A percentile compares a stretch with the other conserved stretches of the same genome.
Evolutionary conservation across 2,888 invertebrate species (phyloP).

Genomic region (Cancer borealis): DNA sequence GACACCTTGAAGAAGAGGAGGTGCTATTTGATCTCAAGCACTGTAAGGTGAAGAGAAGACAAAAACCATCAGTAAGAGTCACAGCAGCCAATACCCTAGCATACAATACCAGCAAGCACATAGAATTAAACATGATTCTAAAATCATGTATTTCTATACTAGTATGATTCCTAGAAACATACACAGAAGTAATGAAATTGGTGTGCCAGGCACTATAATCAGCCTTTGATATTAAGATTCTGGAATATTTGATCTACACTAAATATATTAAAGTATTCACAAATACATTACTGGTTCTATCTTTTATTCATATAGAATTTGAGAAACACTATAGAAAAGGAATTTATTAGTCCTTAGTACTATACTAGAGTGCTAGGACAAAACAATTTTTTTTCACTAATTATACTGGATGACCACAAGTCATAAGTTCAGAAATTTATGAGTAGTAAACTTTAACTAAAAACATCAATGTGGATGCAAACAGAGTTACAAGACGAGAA

Average conservation of each 20-base stretch:
- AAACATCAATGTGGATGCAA: background rate
- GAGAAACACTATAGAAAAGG: background rate
- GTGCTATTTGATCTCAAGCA: slow-evolving; percentile 59
- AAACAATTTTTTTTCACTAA: background rate
- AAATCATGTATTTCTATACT: background rate
- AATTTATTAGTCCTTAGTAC: background rate
- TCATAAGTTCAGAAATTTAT: background rate
- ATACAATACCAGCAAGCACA: background rate
- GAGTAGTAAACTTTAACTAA: background rate
- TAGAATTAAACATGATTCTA: background rate
- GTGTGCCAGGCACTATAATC: background rate
- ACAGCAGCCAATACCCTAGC: background rate
- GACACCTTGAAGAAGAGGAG: slow-evolving; percentile 49
- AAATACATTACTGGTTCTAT: background rate
- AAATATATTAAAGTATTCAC: background rate
- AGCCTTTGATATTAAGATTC: background rate
- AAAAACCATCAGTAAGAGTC: slow-evolving; percentile 34
- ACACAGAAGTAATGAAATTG: background rate
- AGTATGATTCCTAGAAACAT: background rate
- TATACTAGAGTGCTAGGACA: background rate
- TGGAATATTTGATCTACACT: background rate
- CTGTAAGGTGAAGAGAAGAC: slow-evolving; percentile 58
- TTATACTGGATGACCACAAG: background rate
- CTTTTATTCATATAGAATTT: background rate
- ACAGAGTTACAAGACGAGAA: background rate